These are phyloP conservation scores for Machaerirhynchus nigripectus DNA, from an alignment of 2,113 vertebrate species.

Conservation along the genomic window DNA sequence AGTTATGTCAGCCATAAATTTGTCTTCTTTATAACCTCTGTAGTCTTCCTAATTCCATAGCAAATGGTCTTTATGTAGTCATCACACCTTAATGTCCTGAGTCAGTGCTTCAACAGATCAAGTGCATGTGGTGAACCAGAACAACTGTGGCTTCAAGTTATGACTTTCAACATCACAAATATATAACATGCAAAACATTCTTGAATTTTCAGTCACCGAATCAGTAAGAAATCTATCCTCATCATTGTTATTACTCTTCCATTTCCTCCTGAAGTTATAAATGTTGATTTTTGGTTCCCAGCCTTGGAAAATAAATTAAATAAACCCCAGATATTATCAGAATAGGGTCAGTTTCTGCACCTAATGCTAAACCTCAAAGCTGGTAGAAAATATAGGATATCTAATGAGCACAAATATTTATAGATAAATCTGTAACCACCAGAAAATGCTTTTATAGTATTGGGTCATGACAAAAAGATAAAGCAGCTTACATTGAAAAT, in stretches of 20 bases:
- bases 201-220: not conserved
- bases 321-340: not conserved
- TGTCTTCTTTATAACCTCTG: constrained; percentile 51
- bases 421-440: not conserved
- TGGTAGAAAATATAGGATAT: not conserved
- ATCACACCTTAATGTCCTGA: constrained; percentile 56
- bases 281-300: not conserved
- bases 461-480: not conserved
- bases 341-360: not conserved
- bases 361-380: not conserved
- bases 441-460: not conserved
- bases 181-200: not conserved
- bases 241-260: not conserved
- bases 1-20: constrained; percentile 54
- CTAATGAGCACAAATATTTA: not conserved
- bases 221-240: not conserved
- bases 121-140: constrained; percentile 17
- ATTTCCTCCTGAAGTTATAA: not conserved
- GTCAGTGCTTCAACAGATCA: constrained; percentile 16
- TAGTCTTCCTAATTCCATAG: constrained; percentile 52
- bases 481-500: not conserved
- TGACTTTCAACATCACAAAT: constrained; percentile 5
- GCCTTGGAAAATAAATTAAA: not conserved
- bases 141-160: not conserved
- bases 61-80: constrained; percentile 32